Evolutionary conservation across 2,888 invertebrate genomes (phyloP).

Genomic region (Hypomecis atomaria): DNA sequence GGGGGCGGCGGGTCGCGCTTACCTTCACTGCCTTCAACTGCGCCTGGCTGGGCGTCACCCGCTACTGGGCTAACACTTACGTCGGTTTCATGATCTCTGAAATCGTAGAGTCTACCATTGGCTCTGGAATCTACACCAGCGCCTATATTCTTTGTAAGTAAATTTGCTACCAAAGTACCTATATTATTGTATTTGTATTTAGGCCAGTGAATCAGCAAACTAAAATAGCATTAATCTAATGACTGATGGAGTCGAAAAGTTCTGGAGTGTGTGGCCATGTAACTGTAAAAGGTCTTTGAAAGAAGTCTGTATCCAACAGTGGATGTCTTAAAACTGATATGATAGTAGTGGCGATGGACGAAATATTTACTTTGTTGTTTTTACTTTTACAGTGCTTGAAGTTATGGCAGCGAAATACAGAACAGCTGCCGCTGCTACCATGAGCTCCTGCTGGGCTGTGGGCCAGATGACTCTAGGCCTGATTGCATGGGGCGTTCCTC

Average conservation of each 20-base stretch:
- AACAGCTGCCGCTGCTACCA: constrained; percentile 18
- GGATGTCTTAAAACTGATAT: too few relatives aligned
- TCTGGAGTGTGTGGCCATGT: too few relatives aligned
- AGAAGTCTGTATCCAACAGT: too few relatives aligned
- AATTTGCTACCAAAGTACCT: background rate
- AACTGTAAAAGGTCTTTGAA: too few relatives aligned
- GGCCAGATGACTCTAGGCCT: constrained; percentile 23
- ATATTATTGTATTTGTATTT: too few relatives aligned
- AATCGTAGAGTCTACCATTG: constrained; percentile 87
- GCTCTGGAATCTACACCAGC: constrained; percentile 87
- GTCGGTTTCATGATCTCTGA: constrained; percentile 87
- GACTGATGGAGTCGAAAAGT: too few relatives aligned
- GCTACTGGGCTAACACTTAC: constrained; percentile 85
- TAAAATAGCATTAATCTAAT: too few relatives aligned
- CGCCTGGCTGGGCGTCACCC: constrained; percentile 86
- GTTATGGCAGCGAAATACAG: constrained; percentile 20
- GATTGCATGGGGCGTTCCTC: constrained; percentile 87
- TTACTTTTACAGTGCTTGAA: constrained; percentile 78
- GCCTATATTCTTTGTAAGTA: constrained; percentile 87
- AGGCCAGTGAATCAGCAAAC: too few relatives aligned
- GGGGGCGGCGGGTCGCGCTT: constrained; percentile 86
- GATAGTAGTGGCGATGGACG: too few relatives aligned
- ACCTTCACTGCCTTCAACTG: constrained; percentile 84
- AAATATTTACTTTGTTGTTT: too few relatives aligned
- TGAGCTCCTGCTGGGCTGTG: constrained; percentile 21